Evolutionary conservation across 30 jellyfish, hydroid and myxozoan genomes (phyloP).

Genomic region (Aurelia aurita): DNA sequence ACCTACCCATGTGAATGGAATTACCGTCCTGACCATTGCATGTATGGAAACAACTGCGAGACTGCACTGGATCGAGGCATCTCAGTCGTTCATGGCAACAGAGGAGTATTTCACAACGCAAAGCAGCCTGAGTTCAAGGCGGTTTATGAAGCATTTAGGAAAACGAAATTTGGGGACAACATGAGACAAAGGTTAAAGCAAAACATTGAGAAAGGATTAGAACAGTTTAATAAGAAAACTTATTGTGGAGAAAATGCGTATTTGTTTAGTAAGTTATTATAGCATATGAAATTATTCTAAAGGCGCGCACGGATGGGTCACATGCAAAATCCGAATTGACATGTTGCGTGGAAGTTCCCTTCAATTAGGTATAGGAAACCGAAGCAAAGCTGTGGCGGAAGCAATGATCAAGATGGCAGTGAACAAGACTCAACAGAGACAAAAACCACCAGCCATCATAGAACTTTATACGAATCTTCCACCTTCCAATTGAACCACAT

Average conservation of each 20-base stretch:
- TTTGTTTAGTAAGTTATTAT: conserved; percentile 25
- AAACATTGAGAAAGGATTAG: conserved; percentile 52
- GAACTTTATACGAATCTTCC: too few species aligned
- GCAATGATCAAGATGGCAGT: too few species aligned
- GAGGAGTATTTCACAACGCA: conserved; percentile 69
- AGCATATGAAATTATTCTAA: not conserved
- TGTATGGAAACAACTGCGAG: conserved; percentile 85
- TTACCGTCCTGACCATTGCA: conserved; percentile 92
- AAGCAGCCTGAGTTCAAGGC: conserved; percentile 87
- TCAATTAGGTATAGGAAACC: too few species aligned
- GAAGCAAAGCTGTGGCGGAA: too few species aligned
- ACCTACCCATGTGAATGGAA: conserved; percentile 90
- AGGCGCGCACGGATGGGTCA: too few species aligned
- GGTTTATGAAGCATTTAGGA: conserved; percentile 70
- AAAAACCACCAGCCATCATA: too few species aligned
- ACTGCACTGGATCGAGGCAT: conserved; percentile 74
- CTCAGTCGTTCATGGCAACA: conserved; percentile 89
- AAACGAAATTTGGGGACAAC: conserved; percentile 21
- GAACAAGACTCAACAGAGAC: too few species aligned
- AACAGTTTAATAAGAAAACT: conserved; percentile 12
- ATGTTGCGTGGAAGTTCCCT: too few species aligned
- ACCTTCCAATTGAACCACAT: too few species aligned
- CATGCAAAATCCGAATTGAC: too few species aligned
- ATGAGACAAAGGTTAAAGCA: conserved; percentile 9
- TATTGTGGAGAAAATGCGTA: conserved; percentile 77